Conservation (phyloP, 2,888 invertebrate species). For the Epiperipatus broadwayi region DNA sequence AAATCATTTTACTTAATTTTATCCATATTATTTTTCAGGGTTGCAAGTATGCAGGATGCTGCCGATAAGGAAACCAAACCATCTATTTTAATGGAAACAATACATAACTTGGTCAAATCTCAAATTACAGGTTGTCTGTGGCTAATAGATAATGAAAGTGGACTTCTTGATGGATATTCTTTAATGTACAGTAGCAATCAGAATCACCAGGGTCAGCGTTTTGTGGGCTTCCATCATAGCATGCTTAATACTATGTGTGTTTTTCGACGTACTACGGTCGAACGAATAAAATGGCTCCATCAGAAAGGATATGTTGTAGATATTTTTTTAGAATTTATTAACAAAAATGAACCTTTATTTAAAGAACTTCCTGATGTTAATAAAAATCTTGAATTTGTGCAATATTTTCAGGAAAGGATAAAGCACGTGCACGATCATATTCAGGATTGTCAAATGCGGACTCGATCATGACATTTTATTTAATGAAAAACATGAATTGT, state of each 20-base stretch:
- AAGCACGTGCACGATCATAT: slow-evolving; percentile 20
- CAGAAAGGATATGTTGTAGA: slow-evolving; percentile 15
- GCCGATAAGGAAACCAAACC: slow-evolving; percentile 25
- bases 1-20: too few species aligned
- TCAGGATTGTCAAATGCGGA: slow-evolving; percentile 15
- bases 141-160: slow-evolving; percentile 31
- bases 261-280: slow-evolving; percentile 23
- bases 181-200: slow-evolving; percentile 20
- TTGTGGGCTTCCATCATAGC: slow-evolving; percentile 23
- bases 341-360: slow-evolving; percentile 20
- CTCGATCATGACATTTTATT: too few species aligned
- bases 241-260: slow-evolving; percentile 26
- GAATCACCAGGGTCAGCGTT: slow-evolving; percentile 17
- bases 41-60: slow-evolving; percentile 31
- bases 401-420: slow-evolving; percentile 19
- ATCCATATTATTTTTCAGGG: too few species aligned
- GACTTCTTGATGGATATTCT: slow-evolving; percentile 28
- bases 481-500: too few species aligned
- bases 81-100: slow-evolving; percentile 24
- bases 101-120: slow-evolving; percentile 27
- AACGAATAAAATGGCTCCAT: slow-evolving; percentile 17
- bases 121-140: slow-evolving; percentile 24
- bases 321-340: slow-evolving; percentile 18
- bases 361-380: slow-evolving; percentile 15
- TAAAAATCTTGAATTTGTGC: slow-evolving; percentile 16